Conservation (phyloP, 2,797 vertebrate species). For the Neomorphus geoffroyi region DNA sequence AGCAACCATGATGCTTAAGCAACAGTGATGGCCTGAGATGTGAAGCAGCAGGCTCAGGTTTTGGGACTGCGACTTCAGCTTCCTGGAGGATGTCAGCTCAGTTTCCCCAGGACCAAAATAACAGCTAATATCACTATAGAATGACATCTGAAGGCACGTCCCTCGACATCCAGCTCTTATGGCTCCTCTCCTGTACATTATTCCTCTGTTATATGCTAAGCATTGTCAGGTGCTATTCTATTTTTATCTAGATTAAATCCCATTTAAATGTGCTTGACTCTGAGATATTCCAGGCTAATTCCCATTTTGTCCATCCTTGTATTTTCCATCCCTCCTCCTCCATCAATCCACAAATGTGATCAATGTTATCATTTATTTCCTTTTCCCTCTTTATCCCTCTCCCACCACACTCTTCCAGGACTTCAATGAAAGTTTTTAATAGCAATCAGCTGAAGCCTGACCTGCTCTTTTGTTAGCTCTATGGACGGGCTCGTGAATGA, state of each 20-base stretch:
- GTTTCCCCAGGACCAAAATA: background rate
- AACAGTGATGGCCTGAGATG: background rate
- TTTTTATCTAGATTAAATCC: slow-evolving; percentile 53
- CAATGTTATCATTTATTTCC: slow-evolving; percentile 19
- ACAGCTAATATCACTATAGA: background rate
- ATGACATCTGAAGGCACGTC: background rate
- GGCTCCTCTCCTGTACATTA: background rate
- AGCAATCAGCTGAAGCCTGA: slow-evolving; percentile 28
- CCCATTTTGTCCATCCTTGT: background rate
- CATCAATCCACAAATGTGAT: background rate
- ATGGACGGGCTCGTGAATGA: background rate
- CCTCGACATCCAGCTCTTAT: background rate
- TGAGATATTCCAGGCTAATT: slow-evolving; percentile 11
- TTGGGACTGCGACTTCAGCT: background rate
- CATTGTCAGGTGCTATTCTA: background rate
- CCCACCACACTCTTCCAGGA: background rate
- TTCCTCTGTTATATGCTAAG: background rate
- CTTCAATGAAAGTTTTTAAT: slow-evolving; percentile 36
- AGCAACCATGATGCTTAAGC: background rate
- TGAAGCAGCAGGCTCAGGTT: background rate
- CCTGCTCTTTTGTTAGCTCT: background rate
- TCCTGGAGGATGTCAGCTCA: background rate
- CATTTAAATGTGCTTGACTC: background rate
- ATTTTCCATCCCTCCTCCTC: background rate
- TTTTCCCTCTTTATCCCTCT: background rate